phyloP scores from a whole-genome alignment of 1,140 invertebrate genomes.

The Pogonus chalceus region DNA sequence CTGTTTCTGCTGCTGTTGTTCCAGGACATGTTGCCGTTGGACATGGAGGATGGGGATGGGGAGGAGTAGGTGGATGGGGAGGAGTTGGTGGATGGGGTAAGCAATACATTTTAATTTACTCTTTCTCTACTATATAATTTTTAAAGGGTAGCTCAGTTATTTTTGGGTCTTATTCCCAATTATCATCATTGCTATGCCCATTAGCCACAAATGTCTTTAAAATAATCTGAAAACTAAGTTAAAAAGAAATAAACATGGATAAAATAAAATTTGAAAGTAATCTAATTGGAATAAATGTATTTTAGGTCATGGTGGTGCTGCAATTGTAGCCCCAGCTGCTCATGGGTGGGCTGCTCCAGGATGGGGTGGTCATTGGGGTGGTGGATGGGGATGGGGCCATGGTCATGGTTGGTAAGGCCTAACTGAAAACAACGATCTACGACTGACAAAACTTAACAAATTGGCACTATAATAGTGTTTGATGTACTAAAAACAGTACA shows the following conservation, averaged over 20 bases:
- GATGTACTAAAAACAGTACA: background rate
- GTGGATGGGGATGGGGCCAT: background rate
- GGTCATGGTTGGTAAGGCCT: background rate
- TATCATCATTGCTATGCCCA: no score
- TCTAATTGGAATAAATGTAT: background rate
- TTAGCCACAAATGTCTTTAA: no score
- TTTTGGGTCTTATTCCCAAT: no score
- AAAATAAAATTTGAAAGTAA: background rate
- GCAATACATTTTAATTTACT: background rate
- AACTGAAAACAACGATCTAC: background rate
- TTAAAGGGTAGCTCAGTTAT: no score
- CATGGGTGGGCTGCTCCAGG: background rate
- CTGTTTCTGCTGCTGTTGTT: background rate
- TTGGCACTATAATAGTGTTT: background rate
- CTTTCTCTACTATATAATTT: no score
- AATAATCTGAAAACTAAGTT: background rate
- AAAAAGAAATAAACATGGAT: background rate
- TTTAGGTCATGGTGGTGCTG: slow-evolving; percentile 1
- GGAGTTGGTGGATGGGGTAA: background rate
- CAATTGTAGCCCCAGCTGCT: background rate
- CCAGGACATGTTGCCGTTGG: background rate
- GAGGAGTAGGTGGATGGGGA: background rate
- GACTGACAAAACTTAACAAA: background rate
- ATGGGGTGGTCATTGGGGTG: slow-evolving; percentile 1
- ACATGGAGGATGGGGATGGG: background rate